A percentile compares a stretch with the other conserved stretches of the same genome.
Conservation (phyloP, 2,113 vertebrate species). For the rabbit (Oryctolagus cuniculus) region DNA sequence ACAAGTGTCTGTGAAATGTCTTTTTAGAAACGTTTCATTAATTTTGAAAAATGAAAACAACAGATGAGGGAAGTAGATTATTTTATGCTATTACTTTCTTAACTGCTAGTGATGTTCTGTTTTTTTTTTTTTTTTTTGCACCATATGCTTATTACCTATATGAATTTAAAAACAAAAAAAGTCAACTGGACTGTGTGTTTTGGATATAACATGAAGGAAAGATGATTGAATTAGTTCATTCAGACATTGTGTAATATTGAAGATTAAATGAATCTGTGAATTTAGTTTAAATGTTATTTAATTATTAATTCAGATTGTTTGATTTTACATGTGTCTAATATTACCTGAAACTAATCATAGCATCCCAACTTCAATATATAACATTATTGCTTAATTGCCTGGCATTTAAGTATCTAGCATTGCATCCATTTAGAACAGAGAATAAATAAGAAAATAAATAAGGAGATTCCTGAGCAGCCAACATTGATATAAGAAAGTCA, state of each 20-base stretch:
- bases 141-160: neutral
- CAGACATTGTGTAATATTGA: conserved; percentile 1
- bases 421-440: neutral
- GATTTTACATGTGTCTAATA: neutral
- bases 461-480: neutral
- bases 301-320: neutral
- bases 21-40: conserved; percentile 9
- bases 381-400: neutral
- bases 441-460: neutral
- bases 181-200: neutral
- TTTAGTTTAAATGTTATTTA: neutral
- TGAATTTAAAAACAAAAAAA: neutral
- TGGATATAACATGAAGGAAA: neutral
- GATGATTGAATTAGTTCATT: neutral
- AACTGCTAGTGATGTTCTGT: neutral
- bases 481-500: neutral
- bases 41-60: neutral
- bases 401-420: neutral
- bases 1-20: neutral
- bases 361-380: neutral
- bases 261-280: neutral
- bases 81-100: neutral
- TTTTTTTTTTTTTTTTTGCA: neutral
- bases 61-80: neutral
- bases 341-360: neutral